Evolutionary conservation across 2,888 invertebrate species (phyloP).

Genomic region (Hartigia nigra): DNA sequence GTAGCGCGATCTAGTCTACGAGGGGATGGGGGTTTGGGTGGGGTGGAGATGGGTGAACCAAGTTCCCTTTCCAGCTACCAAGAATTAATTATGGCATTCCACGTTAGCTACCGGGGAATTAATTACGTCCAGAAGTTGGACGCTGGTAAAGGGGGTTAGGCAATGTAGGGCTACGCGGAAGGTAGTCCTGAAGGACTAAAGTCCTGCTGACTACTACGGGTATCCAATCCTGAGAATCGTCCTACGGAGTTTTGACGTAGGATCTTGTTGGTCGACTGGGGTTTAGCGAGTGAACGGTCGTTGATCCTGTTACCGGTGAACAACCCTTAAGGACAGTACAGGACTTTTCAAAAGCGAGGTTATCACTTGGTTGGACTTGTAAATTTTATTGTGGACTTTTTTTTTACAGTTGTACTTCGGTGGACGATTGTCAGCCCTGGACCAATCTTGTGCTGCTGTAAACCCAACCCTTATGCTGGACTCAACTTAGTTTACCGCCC

Average conservation of each 20-base stretch:
- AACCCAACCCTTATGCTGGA: neutral
- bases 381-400: neutral
- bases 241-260: neutral
- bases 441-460: neutral
- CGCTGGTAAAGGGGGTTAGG: conserved; percentile 57
- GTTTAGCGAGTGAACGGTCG: neutral
- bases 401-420: neutral
- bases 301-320: neutral
- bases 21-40: neutral
- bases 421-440: neutral
- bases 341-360: neutral
- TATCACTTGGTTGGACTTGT: neutral
- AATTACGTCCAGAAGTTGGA: conserved; percentile 65
- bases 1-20: conserved; percentile 6
- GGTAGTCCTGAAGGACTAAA: conserved; percentile 8
- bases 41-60: neutral
- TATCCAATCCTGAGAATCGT: conserved; percentile 21
- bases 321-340: neutral
- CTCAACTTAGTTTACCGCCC: neutral
- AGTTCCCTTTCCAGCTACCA: conserved; percentile 41
- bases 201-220: conserved; percentile 2
- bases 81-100: conserved; percentile 66
- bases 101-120: conserved; percentile 62
- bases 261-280: neutral
- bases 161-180: conserved; percentile 6